Evolutionary conservation across 2,888 invertebrate genomes (phyloP).

Genomic region (Heteromyza rotundicornis): DNA sequence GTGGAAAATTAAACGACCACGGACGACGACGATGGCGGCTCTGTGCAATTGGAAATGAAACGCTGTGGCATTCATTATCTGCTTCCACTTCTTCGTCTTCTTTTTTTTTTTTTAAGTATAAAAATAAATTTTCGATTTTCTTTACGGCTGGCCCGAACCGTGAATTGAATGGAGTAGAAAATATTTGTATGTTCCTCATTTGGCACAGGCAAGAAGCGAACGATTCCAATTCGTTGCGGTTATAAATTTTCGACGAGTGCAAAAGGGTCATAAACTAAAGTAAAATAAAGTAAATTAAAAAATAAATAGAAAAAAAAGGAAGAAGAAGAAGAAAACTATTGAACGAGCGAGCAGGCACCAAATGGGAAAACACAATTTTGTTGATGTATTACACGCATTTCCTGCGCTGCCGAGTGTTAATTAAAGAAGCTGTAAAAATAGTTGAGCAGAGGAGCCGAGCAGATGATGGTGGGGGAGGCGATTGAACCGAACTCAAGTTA

Average conservation of each 20-base stretch:
- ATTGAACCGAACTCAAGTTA: no score
- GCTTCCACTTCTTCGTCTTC: no score
- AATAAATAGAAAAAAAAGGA: no score
- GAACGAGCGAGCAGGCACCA: not conserved
- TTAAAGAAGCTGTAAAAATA: conserved; percentile 3
- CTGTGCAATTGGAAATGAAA: not conserved
- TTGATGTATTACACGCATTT: conserved; percentile 36
- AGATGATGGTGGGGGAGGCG: not conserved
- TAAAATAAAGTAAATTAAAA: not conserved
- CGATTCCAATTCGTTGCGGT: conserved; percentile 37
- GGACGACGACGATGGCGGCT: no score
- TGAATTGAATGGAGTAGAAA: not conserved
- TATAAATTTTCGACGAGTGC: conserved; percentile 33
- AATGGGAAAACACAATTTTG: conserved; percentile 18
- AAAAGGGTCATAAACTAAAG: conserved; percentile 26
- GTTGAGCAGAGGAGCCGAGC: conserved; percentile 12
- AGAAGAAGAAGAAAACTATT: not conserved
- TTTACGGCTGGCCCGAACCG: not conserved
- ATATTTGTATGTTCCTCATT: conserved; percentile 20
- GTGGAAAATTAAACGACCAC: conserved; percentile 12
- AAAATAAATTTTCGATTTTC: conserved; percentile 15
- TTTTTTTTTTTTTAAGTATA: conserved; percentile 14
- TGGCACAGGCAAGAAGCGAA: conserved; percentile 3
- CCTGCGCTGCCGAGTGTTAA: conserved; percentile 23
- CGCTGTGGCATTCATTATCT: no score